phyloP scores from a whole-genome alignment of 2,888 invertebrate genomes.

The Pheosia gnoma region DNA sequence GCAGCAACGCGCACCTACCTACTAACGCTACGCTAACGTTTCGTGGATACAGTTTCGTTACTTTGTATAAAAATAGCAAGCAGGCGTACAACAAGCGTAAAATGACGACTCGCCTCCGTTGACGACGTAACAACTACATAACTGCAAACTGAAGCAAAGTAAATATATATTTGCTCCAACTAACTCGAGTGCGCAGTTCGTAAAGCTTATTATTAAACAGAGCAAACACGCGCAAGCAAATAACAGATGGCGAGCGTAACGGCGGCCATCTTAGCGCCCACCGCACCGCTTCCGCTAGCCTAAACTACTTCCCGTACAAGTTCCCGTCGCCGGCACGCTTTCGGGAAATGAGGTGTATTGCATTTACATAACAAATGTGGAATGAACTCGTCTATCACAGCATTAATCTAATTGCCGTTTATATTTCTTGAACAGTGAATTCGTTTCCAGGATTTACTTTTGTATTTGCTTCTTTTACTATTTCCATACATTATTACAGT shows the following conservation, averaged over 20 bases:
- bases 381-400: slow-evolving; percentile 5
- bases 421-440: not conserved
- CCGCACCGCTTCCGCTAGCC: slow-evolving; percentile 48
- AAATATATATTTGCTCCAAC: not conserved
- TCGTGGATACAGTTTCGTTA: too few species aligned
- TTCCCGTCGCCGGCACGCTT: slow-evolving; percentile 43
- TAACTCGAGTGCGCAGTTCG: slow-evolving; percentile 7
- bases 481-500: not conserved
- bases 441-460: not conserved
- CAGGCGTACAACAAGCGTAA: too few species aligned
- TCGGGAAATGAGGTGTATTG: slow-evolving; percentile 39
- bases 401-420: slow-evolving; percentile 4
- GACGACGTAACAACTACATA: not conserved
- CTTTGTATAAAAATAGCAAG: too few species aligned
- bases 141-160: not conserved
- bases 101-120: too few species aligned
- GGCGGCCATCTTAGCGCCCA: slow-evolving; percentile 49
- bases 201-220: slow-evolving; percentile 30
- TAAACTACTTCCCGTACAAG: slow-evolving; percentile 60
- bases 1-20: too few species aligned
- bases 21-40: too few species aligned
- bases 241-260: slow-evolving; percentile 48
- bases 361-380: slow-evolving; percentile 9
- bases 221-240: slow-evolving; percentile 39
- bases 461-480: not conserved